Evolutionary conservation across 2,888 invertebrate genomes (phyloP).

Genomic region (Crematogaster levior): DNA sequence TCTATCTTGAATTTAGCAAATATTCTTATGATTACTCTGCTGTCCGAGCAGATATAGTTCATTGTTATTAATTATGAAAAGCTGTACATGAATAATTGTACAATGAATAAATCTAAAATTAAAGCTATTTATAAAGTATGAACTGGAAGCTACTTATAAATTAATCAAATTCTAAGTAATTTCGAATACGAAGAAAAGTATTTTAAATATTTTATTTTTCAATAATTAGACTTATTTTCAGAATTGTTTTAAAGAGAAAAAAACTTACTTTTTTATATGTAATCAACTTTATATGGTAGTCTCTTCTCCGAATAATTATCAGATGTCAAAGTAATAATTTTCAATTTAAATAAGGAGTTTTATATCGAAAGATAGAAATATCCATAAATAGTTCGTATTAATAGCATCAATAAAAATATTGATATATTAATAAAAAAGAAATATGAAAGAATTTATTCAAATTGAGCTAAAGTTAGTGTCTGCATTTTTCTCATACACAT

Average conservation of each 20-base stretch:
- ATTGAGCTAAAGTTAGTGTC: conserved; percentile 1
- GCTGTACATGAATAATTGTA: background rate
- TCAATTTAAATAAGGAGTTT: background rate
- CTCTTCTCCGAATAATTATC: background rate
- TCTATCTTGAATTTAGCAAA: too few species aligned
- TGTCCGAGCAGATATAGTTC: too few species aligned
- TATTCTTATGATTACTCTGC: too few species aligned
- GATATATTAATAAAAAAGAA: conserved; percentile 4
- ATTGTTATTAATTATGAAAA: background rate
- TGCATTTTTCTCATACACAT: background rate
- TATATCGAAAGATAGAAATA: background rate
- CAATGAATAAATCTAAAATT: too few species aligned
- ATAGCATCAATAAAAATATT: background rate
- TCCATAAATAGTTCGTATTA: background rate
- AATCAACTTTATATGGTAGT: too few species aligned
- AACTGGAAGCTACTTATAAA: too few species aligned
- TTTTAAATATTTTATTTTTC: background rate
- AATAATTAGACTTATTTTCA: background rate
- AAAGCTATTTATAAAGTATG: too few species aligned
- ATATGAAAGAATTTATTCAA: conserved; percentile 13
- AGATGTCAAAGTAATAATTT: background rate
- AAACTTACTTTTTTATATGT: background rate
- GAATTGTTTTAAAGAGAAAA: background rate
- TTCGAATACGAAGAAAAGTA: background rate
- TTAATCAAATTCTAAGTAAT: background rate